phyloP scores from a whole-genome alignment of 2,888 invertebrate genomes.

The Hesperia comma region DNA sequence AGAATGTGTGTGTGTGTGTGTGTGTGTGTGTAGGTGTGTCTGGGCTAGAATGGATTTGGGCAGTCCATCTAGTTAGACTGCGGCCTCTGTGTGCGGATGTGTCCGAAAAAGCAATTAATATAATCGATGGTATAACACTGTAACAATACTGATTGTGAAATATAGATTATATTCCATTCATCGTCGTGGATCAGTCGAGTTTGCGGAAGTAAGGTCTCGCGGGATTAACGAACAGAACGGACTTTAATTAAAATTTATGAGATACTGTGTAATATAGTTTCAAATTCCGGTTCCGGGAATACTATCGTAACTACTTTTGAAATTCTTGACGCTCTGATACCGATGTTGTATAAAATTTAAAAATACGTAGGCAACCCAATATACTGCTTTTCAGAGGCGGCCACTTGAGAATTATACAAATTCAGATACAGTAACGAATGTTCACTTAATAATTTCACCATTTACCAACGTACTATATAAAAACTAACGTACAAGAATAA shows the following conservation, averaged over 20 bases:
- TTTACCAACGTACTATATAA: too few species aligned
- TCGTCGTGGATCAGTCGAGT: background rate
- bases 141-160: background rate
- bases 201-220: background rate
- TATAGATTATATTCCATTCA: background rate
- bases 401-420: conserved; percentile 1
- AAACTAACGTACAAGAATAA: too few species aligned
- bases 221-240: background rate
- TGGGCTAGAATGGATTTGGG: too few species aligned
- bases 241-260: conserved; percentile 7
- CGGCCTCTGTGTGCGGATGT: too few species aligned
- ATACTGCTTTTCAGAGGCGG: background rate
- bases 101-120: too few species aligned
- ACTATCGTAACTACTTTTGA: background rate
- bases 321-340: background rate
- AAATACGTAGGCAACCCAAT: background rate
- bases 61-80: too few species aligned
- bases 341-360: background rate
- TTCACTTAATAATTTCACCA: too few species aligned
- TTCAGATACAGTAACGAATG: conserved; percentile 9
- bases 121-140: too few species aligned
- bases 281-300: background rate
- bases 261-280: conserved; percentile 1
- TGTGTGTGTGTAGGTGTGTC: too few species aligned
- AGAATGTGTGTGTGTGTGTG: too few species aligned